Evolutionary conservation across 2,888 invertebrate species (phyloP), one percentile per base, ranked within the genome.

Genomic region (Yponomeuta sedellus): DNA sequence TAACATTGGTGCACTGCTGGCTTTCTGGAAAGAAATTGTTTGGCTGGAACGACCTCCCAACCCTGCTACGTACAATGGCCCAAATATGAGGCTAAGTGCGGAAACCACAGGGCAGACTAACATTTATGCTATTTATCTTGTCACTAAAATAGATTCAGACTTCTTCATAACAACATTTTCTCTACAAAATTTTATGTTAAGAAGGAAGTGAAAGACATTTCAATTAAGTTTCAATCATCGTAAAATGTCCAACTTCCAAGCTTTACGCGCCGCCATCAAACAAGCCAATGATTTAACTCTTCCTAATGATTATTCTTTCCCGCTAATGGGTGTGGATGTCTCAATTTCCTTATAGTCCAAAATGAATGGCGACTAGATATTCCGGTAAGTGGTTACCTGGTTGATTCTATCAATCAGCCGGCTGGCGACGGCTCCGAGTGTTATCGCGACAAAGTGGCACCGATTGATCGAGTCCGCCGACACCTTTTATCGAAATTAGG

Each of bases 391-490:
- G 83, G 83, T 78, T 74, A 73, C 73, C 77, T 74, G 77, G 80
- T 81, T 78, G 78, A 72, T 81, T 81, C 78, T 80, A 86, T 86
- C 85, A 82, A 85, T 88, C 86, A 85, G 78, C 70, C 65, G 71
- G 70, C 72, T 75, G 73, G 72, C 73, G 70, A 70, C 66, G 70
- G 71, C 71, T 76, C 75, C 75, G 74, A 75, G 73, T 34, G 34
- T 81, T 87, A 86, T 86, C 85, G 76, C 70, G 76, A 75, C 77
- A 78, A 79, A 82, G 79, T 86, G 85, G 82, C 82, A 77, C 75
- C 85, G 83, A 86, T 86, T 82, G 83, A 87, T 87, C 74, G 83
- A 76, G 79, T 77, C 76, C 72, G 71, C 75, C 75, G 75, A 74
- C 85, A 83, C 84, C 80, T 83, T 79, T 82, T 85, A 86, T 86